Percentiles rank a stretch among this genome's conserved stretches.
Conservation (phyloP, 2,888 invertebrate species). For the Andrena bucephala region DNA sequence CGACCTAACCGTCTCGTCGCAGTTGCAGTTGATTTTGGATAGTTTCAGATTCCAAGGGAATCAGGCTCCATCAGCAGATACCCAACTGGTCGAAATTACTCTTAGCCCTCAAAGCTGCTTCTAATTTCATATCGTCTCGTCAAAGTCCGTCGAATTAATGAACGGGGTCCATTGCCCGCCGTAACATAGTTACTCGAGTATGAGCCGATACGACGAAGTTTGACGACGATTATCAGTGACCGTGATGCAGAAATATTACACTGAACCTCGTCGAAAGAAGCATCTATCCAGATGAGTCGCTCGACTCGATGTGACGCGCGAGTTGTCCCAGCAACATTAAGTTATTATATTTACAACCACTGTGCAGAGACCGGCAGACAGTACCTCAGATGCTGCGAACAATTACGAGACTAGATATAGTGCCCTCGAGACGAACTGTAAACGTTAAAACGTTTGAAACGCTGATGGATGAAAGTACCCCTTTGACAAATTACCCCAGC, state of each 20-base stretch:
- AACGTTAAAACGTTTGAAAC: not conserved
- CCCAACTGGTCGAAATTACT: constrained; percentile 61
- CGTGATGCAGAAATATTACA: constrained; percentile 17
- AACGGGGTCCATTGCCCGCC: constrained; percentile 57
- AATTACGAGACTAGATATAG: constrained; percentile 1
- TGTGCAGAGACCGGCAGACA: not conserved
- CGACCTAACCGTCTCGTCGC: constrained; percentile 51
- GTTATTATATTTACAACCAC: constrained; percentile 1
- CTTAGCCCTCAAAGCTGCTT: constrained; percentile 55
- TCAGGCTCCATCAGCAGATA: constrained; percentile 51
- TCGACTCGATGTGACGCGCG: not conserved
- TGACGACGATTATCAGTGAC: constrained; percentile 32
- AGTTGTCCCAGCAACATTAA: not conserved
- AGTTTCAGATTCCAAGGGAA: constrained; percentile 60
- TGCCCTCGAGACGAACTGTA: not conserved
- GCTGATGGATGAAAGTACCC: not conserved
- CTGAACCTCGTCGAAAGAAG: not conserved
- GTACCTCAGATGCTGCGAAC: not conserved
- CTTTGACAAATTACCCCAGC: constrained; percentile 2
- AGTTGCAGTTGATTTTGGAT: constrained; percentile 63
- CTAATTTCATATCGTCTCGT: constrained; percentile 70
- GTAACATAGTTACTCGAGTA: constrained; percentile 52
- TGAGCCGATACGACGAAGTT: constrained; percentile 47
- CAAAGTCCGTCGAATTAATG: constrained; percentile 69
- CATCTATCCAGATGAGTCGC: not conserved